phyloP scores from a whole-genome alignment of 2,888 invertebrate species.

The Eilema caniola region DNA sequence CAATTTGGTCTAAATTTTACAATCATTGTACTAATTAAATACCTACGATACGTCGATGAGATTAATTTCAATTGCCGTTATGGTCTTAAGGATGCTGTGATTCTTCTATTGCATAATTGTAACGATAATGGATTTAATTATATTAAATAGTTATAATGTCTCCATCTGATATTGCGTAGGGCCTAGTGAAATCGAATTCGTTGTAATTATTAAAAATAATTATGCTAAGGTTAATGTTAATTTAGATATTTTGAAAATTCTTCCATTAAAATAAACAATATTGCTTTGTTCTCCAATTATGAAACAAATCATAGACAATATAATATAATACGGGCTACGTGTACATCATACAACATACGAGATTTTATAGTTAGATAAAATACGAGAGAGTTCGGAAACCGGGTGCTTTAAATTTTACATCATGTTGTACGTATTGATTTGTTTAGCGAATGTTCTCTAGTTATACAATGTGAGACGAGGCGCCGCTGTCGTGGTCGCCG shows the following conservation, averaged over 20 bases:
- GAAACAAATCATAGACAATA: constrained; percentile 81
- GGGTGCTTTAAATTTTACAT: constrained; percentile 87
- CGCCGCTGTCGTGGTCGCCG: constrained; percentile 37
- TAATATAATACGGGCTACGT: constrained; percentile 75
- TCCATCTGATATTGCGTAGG: constrained; percentile 83
- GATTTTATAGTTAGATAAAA: constrained; percentile 83
- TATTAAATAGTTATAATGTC: constrained; percentile 76
- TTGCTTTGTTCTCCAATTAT: constrained; percentile 77
- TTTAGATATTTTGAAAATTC: constrained; percentile 80
- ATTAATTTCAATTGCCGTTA: constrained; percentile 85
- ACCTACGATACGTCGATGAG: constrained; percentile 84
- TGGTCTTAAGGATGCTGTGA: constrained; percentile 87
- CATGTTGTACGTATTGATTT: constrained; percentile 83
- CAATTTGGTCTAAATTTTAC: constrained; percentile 87
- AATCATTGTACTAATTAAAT: constrained; percentile 82
- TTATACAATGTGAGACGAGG: constrained; percentile 65
- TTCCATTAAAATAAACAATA: constrained; percentile 77
- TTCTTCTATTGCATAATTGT: constrained; percentile 87
- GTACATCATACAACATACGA: constrained; percentile 74
- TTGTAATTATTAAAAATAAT: constrained; percentile 79
- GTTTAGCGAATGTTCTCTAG: constrained; percentile 80
- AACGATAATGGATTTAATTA: constrained; percentile 75
- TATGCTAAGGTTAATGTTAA: constrained; percentile 74
- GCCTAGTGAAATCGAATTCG: constrained; percentile 85
- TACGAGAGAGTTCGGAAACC: constrained; percentile 86